phyloP scores from a whole-genome alignment of 2,888 invertebrate genomes.

The Pristionchus entomophagus region DNA sequence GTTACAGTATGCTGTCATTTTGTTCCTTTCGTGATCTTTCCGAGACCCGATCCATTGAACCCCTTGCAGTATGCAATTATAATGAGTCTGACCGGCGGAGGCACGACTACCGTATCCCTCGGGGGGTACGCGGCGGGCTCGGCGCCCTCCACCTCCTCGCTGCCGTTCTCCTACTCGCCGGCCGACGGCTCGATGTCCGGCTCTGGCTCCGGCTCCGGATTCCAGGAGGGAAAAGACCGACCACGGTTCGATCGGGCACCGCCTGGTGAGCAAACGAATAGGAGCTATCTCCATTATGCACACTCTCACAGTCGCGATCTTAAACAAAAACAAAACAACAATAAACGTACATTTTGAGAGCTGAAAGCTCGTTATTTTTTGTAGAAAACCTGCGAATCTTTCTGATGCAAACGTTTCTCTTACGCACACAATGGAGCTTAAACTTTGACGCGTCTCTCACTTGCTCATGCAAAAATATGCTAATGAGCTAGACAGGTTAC shows the following conservation, averaged over 20 bases:
- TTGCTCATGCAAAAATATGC: no score
- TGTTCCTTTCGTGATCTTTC: background rate
- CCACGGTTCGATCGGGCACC: slow-evolving; percentile 24
- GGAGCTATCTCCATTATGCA: background rate
- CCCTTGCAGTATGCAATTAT: background rate
- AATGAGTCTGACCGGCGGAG: slow-evolving; percentile 16
- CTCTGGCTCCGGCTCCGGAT: slow-evolving; percentile 23
- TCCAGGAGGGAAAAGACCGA: background rate
- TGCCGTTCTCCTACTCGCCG: slow-evolving; percentile 40
- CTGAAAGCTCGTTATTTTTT: no score
- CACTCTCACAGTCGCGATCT: no score
- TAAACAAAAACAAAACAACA: background rate
- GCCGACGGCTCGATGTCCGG: background rate
- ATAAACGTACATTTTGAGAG: background rate
- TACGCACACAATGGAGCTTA: no score
- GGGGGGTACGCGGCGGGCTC: slow-evolving; percentile 15
- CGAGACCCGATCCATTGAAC: background rate
- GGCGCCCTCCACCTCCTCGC: slow-evolving; percentile 16
- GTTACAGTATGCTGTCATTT: background rate
- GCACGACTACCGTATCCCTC: slow-evolving; percentile 32
- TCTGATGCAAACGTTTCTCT: no score
- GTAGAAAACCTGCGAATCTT: no score
- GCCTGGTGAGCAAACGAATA: background rate
- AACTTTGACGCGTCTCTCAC: no score
- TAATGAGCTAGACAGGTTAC: no score